Conservation (phyloP, 2,888 invertebrate genomes). For the Hydraecia micacea region DNA sequence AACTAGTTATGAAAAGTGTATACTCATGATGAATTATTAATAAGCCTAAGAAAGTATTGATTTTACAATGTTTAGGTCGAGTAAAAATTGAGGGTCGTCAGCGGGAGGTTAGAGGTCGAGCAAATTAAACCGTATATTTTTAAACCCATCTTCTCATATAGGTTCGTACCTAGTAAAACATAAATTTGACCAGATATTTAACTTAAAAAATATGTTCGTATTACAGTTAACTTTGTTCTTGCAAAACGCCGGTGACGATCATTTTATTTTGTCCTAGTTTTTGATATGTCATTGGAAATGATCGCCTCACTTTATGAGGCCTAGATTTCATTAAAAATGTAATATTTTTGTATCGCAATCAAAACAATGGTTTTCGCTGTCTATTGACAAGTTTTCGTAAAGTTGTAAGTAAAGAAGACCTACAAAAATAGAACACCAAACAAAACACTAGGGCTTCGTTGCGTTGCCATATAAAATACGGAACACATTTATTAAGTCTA, state of each 20-base stretch:
- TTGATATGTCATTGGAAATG: slow-evolving; percentile 8
- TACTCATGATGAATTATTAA: not conserved
- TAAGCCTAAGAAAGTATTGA: not conserved
- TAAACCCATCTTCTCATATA: not conserved
- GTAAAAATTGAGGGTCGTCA: not conserved
- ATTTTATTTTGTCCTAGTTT: not conserved
- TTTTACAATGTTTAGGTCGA: not conserved
- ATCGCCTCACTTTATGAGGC: not conserved
- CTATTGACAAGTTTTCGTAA: not conserved
- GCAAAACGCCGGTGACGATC: not conserved
- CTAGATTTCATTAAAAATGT: not conserved
- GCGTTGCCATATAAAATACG: not conserved
- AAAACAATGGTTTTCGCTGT: not conserved
- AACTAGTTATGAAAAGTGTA: not conserved
- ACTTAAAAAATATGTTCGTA: not conserved
- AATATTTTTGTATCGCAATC: not conserved
- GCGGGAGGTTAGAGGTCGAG: not conserved
- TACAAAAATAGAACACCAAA: slow-evolving; percentile 7
- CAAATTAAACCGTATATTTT: not conserved
- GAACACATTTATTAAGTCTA: not conserved
- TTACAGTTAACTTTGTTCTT: not conserved
- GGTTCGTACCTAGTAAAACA: no score
- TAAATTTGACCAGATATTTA: not conserved
- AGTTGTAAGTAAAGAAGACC: not conserved
- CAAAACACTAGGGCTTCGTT: slow-evolving; percentile 9